These are phyloP conservation scores for Bugulina stolonifera DNA, from an alignment of 2,888 invertebrate species.

Conservation along the genomic window DNA sequence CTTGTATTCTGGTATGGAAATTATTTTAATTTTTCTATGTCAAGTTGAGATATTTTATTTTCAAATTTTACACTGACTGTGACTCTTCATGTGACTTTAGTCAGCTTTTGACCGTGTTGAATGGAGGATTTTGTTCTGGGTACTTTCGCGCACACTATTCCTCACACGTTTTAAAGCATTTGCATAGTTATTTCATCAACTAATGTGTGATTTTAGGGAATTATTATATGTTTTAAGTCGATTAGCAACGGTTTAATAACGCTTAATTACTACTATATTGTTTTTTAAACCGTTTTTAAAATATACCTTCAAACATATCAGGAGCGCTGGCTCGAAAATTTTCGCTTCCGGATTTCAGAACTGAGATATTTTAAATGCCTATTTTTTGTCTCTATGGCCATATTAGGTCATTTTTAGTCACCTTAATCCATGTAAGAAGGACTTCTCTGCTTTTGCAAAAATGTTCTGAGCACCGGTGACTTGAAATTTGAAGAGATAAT, in stretches of 20 bases:
- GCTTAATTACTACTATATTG: too few relatives aligned
- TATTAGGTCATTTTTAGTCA: too few relatives aligned
- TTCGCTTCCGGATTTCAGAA: not conserved
- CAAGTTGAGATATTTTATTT: conserved; percentile 2
- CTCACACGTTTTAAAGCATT: not conserved
- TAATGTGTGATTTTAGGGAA: not conserved
- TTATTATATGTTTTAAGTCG: conserved; percentile 10
- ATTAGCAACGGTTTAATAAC: too few relatives aligned
- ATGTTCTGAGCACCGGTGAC: too few relatives aligned
- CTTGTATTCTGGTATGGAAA: not conserved
- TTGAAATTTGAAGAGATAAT: too few relatives aligned
- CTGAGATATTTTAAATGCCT: too few relatives aligned
- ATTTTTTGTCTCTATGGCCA: too few relatives aligned
- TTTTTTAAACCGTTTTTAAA: not conserved
- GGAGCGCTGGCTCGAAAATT: not conserved
- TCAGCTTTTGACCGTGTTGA: not conserved
- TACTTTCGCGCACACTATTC: not conserved
- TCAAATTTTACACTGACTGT: not conserved
- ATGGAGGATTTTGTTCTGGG: not conserved
- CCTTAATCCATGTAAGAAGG: too few relatives aligned
- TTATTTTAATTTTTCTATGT: conserved; percentile 7
- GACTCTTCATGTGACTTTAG: not conserved
- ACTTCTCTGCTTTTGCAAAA: too few relatives aligned
- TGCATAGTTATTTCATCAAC: not conserved
- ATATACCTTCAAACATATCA: not conserved